Conservation (phyloP, 2,888 invertebrate genomes). For the Hypsopygia costalis region DNA sequence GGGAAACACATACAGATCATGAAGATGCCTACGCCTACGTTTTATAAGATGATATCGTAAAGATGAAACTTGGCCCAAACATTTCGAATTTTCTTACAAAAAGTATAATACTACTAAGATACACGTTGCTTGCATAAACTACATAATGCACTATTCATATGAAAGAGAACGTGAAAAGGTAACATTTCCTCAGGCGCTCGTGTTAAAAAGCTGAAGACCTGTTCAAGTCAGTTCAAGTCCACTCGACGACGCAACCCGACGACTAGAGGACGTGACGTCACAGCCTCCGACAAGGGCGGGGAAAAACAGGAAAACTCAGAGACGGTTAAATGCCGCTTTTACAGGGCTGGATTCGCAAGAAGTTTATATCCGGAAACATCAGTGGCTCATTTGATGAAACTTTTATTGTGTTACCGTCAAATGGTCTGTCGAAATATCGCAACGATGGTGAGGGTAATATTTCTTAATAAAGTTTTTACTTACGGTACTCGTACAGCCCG, state of each 20-base stretch:
- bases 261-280: conserved; percentile 10
- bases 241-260: conserved; percentile 9
- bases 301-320: conserved; percentile 9
- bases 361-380: conserved; percentile 7
- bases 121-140: background rate
- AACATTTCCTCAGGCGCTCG: conserved; percentile 24
- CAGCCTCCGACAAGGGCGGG: background rate
- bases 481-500: conserved; percentile 93
- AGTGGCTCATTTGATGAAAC: conserved; percentile 4
- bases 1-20: no score
- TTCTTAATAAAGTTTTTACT: conserved; percentile 39
- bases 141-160: background rate
- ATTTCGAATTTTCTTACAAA: no score
- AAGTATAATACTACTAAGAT: no score
- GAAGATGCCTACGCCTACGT: no score
- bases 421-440: background rate
- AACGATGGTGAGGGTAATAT: no score
- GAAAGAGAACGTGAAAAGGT: conserved; percentile 17
- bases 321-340: conserved; percentile 1
- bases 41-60: no score
- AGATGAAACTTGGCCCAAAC: no score
- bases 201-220: conserved; percentile 13
- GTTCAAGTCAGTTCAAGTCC: conserved; percentile 11
- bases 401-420: background rate
- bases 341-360: background rate